phyloP scores from a whole-genome alignment of 2,113 vertebrate genomes.

The human (Homo sapiens) region DNA sequence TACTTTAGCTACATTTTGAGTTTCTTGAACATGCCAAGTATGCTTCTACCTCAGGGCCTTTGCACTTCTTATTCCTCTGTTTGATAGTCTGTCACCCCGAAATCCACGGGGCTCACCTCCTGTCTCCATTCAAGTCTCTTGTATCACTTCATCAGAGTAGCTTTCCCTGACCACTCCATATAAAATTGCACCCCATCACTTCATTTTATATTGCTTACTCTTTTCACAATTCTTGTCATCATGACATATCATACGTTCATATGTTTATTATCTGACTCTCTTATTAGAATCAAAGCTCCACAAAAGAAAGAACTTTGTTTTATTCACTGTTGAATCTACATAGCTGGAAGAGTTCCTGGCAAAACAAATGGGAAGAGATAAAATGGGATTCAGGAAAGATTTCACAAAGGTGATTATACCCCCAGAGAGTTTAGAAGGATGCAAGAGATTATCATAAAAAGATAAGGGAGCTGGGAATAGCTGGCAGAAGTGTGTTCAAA shows the following conservation, averaged over 20 bases:
- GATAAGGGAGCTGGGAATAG: not conserved
- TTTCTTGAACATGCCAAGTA: not conserved
- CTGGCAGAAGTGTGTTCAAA: not conserved
- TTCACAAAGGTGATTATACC: not conserved
- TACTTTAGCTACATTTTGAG: not conserved
- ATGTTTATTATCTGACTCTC: not conserved
- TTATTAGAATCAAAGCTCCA: not conserved
- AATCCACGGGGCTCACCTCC: not conserved
- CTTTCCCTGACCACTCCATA: not conserved
- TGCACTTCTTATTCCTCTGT: not conserved
- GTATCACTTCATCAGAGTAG: not conserved
- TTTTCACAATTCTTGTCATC: not conserved
- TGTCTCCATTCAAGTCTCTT: not conserved
- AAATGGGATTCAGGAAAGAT: conserved; percentile 22
- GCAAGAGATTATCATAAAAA: not conserved
- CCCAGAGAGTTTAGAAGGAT: not conserved
- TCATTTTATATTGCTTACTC: not conserved
- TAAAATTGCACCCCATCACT: not conserved
- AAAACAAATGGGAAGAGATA: not conserved
- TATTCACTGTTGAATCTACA: not conserved
- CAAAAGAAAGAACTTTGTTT: not conserved
- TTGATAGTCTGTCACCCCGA: not conserved
- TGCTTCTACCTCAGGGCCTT: not conserved
- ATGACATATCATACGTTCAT: not conserved
- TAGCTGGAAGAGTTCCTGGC: not conserved